Evolutionary conservation across 2,888 invertebrate genomes (phyloP), one percentile per base, ranked within the genome.

Genomic region (Acanthosepion esculentum): DNA sequence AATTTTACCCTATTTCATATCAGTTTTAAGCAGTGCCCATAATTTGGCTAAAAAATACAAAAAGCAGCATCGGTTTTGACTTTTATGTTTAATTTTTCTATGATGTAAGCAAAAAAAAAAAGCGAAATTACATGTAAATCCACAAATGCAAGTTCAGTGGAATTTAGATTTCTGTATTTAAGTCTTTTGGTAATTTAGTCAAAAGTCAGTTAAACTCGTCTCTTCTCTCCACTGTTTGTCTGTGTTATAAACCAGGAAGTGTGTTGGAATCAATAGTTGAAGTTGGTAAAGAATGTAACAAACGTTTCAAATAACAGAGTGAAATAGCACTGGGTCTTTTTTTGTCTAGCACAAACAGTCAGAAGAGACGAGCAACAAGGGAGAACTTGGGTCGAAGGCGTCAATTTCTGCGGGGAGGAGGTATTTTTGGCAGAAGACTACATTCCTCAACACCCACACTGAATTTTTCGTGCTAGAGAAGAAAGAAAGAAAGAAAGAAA

Each of bases 381-480:
- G 59, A 59, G 59, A 59, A 23, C 59, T 23, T 23, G 59, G 59
- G 59, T 59, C 23, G 59, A 78, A 78, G 78, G n/a, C n/a, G 78
- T 78, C n/a, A 78, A 78, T 78, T n/a, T 15, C n/a, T n/a, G 78
- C 33, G 78, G 8, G 78, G 29, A 29, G 23, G 29, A 3, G n/a
- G n/a, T n/a, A 15, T 15, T 78, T 78, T 78, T 78, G 78, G 78
- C 78, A 15, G 78, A 78, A 78, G 78, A 78, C 33, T 78, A 78
- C n/a, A 78, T 78, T 78, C 78, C 78, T 78, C 78, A n/a, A 78
- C 78, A 78, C 78, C 78, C 33, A 78, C 78, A n/a, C n/a, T n/a
- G 12, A 15, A n/a, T 8, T 78, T 18, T 78, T 78, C n/a, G 6
- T n/a, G n/a, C 78, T 33, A 78, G n/a, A 8, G 78, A 78, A 78